Conservation (phyloP, 2,113 vertebrate genomes). For the Antidorcas marsupialis region DNA sequence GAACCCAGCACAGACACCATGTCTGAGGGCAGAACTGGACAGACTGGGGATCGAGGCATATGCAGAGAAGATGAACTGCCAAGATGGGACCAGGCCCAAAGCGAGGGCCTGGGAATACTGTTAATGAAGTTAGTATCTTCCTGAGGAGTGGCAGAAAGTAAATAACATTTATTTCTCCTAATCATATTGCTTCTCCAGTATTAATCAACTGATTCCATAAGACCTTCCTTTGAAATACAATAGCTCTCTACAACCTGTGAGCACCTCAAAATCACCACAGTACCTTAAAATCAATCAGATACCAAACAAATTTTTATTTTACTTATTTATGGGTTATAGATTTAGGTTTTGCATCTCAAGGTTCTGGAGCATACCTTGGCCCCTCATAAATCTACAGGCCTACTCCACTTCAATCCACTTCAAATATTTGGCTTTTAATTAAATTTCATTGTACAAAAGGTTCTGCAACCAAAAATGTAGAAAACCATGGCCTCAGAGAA, state of each 20-base stretch:
- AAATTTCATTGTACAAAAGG: not conserved
- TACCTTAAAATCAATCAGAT: not conserved
- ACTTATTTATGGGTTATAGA: not conserved
- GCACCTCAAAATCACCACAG: not conserved
- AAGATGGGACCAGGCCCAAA: not conserved
- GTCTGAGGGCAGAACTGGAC: not conserved
- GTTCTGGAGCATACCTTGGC: not conserved
- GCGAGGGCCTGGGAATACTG: not conserved
- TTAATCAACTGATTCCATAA: not conserved
- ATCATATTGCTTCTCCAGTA: not conserved
- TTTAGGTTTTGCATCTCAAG: not conserved
- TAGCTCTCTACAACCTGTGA: not conserved
- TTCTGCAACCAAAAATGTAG: not conserved
- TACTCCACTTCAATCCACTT: not conserved
- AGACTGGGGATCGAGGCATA: not conserved
- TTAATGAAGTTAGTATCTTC: not conserved
- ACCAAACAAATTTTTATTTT: not conserved
- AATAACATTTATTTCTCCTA: not conserved
- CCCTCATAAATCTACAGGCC: not conserved
- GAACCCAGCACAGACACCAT: not conserved
- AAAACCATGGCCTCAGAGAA: not conserved
- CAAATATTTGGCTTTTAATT: constrained; percentile 20
- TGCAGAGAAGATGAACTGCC: not conserved
- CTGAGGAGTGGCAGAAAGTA: constrained; percentile 5
- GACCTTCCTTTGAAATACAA: not conserved